Base-by-base conservation (phyloP, 2,797 vertebrate species). In the Syngnathus acus region DNA sequence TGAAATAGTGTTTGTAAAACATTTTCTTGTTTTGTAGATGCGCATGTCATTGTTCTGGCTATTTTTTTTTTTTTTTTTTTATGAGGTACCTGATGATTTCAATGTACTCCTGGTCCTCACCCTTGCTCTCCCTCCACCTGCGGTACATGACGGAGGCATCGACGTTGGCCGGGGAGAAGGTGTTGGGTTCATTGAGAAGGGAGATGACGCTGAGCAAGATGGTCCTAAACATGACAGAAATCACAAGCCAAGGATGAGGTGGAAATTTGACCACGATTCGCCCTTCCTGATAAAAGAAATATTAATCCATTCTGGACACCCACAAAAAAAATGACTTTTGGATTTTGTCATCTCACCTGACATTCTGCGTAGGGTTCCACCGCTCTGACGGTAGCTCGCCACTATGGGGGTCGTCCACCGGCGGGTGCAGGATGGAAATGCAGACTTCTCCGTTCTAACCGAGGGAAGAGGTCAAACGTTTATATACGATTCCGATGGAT, bases 141-240 rank as follows among this genome's bases (percentile, higher is more conserved):
- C 96, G 89, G 89, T 98, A 98, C 96, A 98, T 98, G 80, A 98
- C 95, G 0, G 96, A 98, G 1, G 96, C 95, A 0, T 98, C 96
- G 65, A 98, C 96, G 0, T 98, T 98, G 76, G 96, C 96, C 0
- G 96, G 96, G 0, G 96, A 98, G 69, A 96, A 98, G 0, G 96
- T 98, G 92, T 98, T 98, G 59, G 96, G 96, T 72, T 98, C 96
- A 0, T 98, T 98, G 69, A 98, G 90, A 68, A 98, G 87, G 0
- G 96, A 98, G 84, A 98, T 98, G 59, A 98, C 95, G 0, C 95
- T 98, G 77, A 98, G 92, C 59, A 98, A 92, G 74, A 99, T 98
- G 73, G 96, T 98, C 86, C 96, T 98, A 87, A 53, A 23, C 13
- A 23, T 64, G 53, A 62, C 5, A 39, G 59, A 68, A 8, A 60